phyloP scores from a whole-genome alignment of 1,140 invertebrate species.

The Fragariocoptes setiger region DNA sequence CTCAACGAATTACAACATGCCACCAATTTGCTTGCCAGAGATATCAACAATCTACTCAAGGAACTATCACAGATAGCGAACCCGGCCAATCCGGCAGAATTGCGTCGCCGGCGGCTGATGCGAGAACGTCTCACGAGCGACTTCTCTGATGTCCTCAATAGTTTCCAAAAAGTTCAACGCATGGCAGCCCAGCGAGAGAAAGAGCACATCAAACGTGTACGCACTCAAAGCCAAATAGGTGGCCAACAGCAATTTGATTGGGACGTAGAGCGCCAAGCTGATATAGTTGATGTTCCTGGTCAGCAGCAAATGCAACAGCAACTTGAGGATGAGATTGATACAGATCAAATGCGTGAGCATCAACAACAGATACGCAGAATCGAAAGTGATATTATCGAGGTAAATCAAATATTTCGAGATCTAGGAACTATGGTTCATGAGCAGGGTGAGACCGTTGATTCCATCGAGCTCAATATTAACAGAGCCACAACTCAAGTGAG shows the following conservation, averaged over 20 bases:
- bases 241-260: slow-evolving; percentile 11
- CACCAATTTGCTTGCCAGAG: slow-evolving; percentile 71
- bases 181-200: slow-evolving; percentile 49
- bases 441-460: slow-evolving; percentile 81
- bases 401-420: slow-evolving; percentile 95
- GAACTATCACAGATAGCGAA: slow-evolving; percentile 30
- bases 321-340: slow-evolving; percentile 48
- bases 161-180: slow-evolving; percentile 41
- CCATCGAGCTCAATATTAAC: slow-evolving; percentile 83
- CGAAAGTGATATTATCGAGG: slow-evolving; percentile 69
- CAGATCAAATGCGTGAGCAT: slow-evolving; percentile 51
- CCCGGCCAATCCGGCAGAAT: slow-evolving; percentile 10
- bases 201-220: slow-evolving; percentile 29
- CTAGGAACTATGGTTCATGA: slow-evolving; percentile 79
- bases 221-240: slow-evolving; percentile 24
- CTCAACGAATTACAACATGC: slow-evolving; percentile 53
- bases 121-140: slow-evolving; percentile 68
- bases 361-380: slow-evolving; percentile 59
- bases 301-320: slow-evolving; percentile 25
- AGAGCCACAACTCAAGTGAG: slow-evolving; percentile 51
- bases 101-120: slow-evolving; percentile 59
- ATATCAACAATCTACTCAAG: slow-evolving; percentile 57
- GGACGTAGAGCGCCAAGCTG: neutral
- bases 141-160: slow-evolving; percentile 62
- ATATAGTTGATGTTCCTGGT: slow-evolving; percentile 14